A percentile compares a stretch with the other conserved stretches of the same genome.
These are phyloP conservation scores for Trissolcus japonicus DNA, from an alignment of 2,888 invertebrate species.

Conservation along the genomic window DNA sequence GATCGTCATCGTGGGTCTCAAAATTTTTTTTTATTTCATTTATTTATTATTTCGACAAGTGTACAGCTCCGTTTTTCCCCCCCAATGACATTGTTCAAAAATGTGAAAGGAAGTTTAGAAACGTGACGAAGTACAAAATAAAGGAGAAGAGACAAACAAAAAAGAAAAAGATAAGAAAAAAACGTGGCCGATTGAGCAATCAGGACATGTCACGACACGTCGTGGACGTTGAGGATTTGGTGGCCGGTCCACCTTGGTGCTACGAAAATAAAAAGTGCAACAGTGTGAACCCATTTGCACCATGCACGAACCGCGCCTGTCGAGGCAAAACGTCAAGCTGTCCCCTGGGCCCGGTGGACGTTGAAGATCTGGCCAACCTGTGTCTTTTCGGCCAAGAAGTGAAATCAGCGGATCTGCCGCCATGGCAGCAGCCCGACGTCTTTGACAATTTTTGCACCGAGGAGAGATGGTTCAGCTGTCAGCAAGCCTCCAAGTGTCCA, in stretches of 20 bases:
- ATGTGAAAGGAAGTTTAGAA: background rate
- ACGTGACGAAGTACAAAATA: background rate
- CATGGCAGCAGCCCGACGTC: conserved; percentile 47
- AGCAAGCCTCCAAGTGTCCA: conserved; percentile 68
- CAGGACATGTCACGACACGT: background rate
- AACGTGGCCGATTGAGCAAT: background rate
- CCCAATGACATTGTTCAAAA: background rate
- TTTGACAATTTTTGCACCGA: conserved; percentile 66
- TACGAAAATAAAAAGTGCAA: conserved; percentile 1
- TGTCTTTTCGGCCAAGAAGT: conserved; percentile 60
- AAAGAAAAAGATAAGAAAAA: background rate
- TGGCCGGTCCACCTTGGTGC: background rate
- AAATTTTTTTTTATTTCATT: background rate
- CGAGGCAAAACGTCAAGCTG: conserved; percentile 47
- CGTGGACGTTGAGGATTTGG: conserved; percentile 43
- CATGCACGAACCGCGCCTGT: conserved; percentile 32
- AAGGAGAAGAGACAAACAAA: background rate
- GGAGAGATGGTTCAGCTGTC: conserved; percentile 70
- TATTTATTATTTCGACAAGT: background rate
- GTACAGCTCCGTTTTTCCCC: background rate
- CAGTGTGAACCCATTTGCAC: conserved; percentile 31
- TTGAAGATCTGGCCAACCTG: conserved; percentile 67
- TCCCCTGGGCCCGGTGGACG: conserved; percentile 64
- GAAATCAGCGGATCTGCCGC: background rate
- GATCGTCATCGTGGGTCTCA: background rate